Evolutionary conservation across 2,888 invertebrate genomes (phyloP).

Genomic region (Drosophila ezoana): DNA sequence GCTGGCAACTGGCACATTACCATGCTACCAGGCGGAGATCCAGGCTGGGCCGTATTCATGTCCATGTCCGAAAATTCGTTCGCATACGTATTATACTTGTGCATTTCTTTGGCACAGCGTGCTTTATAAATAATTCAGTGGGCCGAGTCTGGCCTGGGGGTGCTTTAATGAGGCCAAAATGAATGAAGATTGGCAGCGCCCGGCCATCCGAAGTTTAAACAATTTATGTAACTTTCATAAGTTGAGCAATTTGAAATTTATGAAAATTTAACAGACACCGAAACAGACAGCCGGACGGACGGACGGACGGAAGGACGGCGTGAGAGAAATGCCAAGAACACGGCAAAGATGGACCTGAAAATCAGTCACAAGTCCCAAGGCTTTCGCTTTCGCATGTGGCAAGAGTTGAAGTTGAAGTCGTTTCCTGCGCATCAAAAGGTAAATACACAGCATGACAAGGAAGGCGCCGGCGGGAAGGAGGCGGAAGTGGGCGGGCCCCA

Average conservation of each 20-base stretch:
- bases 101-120: constrained; percentile 43
- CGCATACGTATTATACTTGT: constrained; percentile 37
- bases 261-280: constrained; percentile 65
- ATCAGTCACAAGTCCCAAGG: constrained; percentile 42
- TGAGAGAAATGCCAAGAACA: neutral
- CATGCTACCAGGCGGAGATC: constrained; percentile 14
- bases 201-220: constrained; percentile 67
- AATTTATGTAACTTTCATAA: constrained; percentile 70
- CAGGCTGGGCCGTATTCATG: constrained; percentile 15
- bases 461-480: neutral
- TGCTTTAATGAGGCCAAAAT: constrained; percentile 77
- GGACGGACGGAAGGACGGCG: neutral
- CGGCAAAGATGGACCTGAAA: constrained; percentile 39
- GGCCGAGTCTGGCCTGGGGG: constrained; percentile 64
- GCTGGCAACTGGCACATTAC: constrained; percentile 30
- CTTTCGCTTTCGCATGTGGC: constrained; percentile 28
- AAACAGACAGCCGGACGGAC: neutral
- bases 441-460: constrained; percentile 51
- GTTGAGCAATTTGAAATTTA: constrained; percentile 65
- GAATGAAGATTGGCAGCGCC: constrained; percentile 63
- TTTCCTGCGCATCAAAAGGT: constrained; percentile 48
- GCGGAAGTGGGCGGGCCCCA: neutral
- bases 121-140: constrained; percentile 76
- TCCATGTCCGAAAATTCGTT: constrained; percentile 19
- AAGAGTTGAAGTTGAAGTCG: constrained; percentile 40